Base-by-base conservation (phyloP, 2,113 vertebrate species). In the Micronycteris hirsuta region DNA sequence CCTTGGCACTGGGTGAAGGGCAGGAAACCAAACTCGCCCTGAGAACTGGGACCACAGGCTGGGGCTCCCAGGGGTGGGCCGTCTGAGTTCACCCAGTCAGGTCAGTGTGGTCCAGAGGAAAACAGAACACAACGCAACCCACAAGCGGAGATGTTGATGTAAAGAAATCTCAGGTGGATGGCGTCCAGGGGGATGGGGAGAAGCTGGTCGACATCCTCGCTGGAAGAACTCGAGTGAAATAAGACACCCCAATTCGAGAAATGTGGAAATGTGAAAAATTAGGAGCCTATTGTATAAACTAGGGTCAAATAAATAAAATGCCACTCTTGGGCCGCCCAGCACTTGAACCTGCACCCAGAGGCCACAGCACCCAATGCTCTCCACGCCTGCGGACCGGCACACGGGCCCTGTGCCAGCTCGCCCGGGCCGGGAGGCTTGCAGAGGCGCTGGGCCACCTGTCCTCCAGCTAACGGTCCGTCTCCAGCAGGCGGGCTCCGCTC, bases 301-400 rank as follows among this genome's bases (percentile, higher is more conserved):
- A 33, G 0, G 17, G 20, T 31, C 88, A 36, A 12, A 28, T 31
- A 56, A 63, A n/a, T 9, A 15, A 19, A 70, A 47, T 5, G n/a
- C 11, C 0, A 3, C 36, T 16, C 3, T 7, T 0, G 0, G 4
- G 91, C 6, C 1, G 7, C 22, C 12, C 45, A 0, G 5, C 17
- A 7, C 17, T 22, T 3, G 41, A 15, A 24, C 8, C 12, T 26
- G 1, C 7, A 12, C 47, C 4, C 28, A 28, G 71, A 17, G 28
- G 31, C 68, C 26, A 1, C 19, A 0, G 22, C 5, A 8, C 0
- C 15, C 17, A 5, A 12, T 0, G 6, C 33, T 8, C 36, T 11
- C 13, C 0, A 0, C 0, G 0, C 65, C 36, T 5, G 81, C 81
- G 8, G 4, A 4, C 0, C 0, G 54, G 52, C 31, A 1, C 13